Percentiles rank a stretch among this genome's conserved stretches.
phyloP scores from a whole-genome alignment of 2,113 vertebrate genomes.

The Erythrocercus mccallii region DNA sequence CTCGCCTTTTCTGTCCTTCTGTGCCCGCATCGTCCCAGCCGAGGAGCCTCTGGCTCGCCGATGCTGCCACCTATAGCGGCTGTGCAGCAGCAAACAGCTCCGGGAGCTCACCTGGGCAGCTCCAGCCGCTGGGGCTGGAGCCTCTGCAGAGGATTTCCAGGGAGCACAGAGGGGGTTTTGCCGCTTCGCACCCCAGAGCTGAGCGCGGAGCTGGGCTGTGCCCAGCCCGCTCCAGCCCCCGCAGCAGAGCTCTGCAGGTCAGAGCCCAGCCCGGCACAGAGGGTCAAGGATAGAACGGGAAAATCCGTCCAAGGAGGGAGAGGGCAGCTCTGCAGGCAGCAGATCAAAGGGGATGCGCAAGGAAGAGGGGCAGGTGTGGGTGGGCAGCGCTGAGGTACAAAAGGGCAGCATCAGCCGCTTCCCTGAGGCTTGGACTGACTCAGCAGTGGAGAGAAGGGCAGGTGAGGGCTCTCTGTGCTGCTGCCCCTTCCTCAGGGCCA shows the following conservation, averaged over 20 bases:
- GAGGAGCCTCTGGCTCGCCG: conserved; percentile 20
- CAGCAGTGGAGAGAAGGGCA: fast-evolving
- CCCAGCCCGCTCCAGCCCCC: too few species aligned
- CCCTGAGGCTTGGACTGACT: background rate
- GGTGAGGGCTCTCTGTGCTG: background rate
- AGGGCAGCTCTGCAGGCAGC: background rate
- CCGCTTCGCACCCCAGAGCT: fast-evolving
- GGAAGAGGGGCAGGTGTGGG: background rate
- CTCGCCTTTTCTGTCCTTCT: background rate
- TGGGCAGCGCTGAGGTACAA: background rate
- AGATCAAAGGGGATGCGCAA: background rate
- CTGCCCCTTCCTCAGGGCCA: background rate
- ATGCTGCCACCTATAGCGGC: conserved; percentile 66
- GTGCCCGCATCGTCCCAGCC: background rate
- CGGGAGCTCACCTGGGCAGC: background rate
- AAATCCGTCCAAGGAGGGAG: background rate
- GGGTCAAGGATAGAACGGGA: fast-evolving
- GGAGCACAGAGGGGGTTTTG: background rate
- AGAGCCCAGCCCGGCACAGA: background rate
- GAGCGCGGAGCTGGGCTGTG: background rate
- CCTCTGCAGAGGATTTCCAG: background rate
- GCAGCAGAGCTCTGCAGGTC: background rate
- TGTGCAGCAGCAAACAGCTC: background rate
- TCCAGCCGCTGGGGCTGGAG: too few species aligned
- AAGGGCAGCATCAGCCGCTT: background rate